Percentiles rank a stretch among this genome's conserved stretches.
Evolutionary conservation across 2,797 vertebrate genomes (phyloP).

Genomic region (Lacerta agilis): DNA sequence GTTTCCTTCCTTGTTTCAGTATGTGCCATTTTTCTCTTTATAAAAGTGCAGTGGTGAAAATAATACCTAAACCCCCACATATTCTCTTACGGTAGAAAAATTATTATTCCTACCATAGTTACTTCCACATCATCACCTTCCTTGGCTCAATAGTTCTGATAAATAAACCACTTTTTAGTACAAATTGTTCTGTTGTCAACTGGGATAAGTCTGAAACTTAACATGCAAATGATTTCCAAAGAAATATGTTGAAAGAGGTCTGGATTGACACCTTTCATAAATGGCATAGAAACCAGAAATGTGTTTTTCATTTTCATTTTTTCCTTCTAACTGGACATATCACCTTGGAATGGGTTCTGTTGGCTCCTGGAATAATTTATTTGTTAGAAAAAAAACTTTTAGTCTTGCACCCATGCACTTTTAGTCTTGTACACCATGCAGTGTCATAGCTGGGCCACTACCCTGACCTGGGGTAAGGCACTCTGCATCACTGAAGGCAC

Average conservation of each 20-base stretch:
- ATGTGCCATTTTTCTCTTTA: background rate
- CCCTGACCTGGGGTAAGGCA: too few relatives aligned
- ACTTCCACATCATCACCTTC: constrained; percentile 25
- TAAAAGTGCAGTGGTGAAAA: constrained; percentile 3
- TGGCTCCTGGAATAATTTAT: background rate
- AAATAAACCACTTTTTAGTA: background rate
- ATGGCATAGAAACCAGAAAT: background rate
- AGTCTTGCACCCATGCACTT: background rate
- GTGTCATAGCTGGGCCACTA: too few relatives aligned
- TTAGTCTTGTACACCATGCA: background rate
- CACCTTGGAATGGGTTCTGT: background rate
- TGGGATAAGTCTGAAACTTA: background rate
- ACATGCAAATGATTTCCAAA: background rate
- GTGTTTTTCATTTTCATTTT: background rate
- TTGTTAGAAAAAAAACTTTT: background rate
- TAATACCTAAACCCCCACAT: background rate
- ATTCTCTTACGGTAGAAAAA: background rate
- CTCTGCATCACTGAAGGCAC: too few relatives aligned
- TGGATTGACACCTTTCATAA: background rate
- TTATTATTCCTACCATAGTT: constrained; percentile 19
- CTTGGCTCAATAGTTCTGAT: constrained; percentile 17
- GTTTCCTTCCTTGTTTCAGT: background rate
- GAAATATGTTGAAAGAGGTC: background rate
- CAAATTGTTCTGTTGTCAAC: background rate
- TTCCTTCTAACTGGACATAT: background rate